Conservation (phyloP, 2,797 vertebrate species). For the Gymnoscopelus braueri region DNA sequence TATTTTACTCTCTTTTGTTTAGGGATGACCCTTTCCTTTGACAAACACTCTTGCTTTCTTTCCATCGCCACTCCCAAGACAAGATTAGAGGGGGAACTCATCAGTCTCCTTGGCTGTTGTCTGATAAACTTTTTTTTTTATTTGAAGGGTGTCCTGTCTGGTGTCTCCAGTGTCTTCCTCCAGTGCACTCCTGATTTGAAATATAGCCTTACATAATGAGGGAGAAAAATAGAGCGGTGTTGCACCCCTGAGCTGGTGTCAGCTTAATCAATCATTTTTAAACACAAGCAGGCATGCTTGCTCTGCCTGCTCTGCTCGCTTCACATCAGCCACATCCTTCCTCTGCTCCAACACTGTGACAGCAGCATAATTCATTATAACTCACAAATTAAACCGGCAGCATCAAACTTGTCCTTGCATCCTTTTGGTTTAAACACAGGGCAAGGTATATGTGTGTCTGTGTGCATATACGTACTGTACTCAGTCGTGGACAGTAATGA, state of each 20-base stretch:
- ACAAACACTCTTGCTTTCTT: conserved; percentile 40
- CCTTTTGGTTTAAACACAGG: conserved; percentile 67
- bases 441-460: conserved; percentile 23
- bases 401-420: conserved; percentile 80
- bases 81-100: conserved; percentile 71
- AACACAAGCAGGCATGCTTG: conserved; percentile 82
- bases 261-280: conserved; percentile 92
- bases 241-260: conserved; percentile 84
- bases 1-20: conserved; percentile 12
- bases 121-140: conserved; percentile 80
- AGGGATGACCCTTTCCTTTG: conserved; percentile 28
- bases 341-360: conserved; percentile 78
- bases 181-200: conserved; percentile 82
- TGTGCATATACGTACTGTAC: conserved; percentile 2
- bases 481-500: too few species aligned
- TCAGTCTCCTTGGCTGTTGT: conserved; percentile 70
- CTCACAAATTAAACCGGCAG: conserved; percentile 78
- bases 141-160: conserved; percentile 82
- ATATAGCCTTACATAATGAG: conserved; percentile 85
- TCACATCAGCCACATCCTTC: conserved; percentile 78
- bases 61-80: conserved; percentile 54
- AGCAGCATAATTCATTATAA: conserved; percentile 85
- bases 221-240: conserved; percentile 80
- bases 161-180: conserved; percentile 82
- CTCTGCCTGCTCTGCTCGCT: conserved; percentile 60